Percentiles rank a stretch among this genome's conserved stretches.
These are phyloP conservation scores for Protaetia brevitarsis DNA, from an alignment of 1,140 invertebrate species.

Conservation along the genomic window DNA sequence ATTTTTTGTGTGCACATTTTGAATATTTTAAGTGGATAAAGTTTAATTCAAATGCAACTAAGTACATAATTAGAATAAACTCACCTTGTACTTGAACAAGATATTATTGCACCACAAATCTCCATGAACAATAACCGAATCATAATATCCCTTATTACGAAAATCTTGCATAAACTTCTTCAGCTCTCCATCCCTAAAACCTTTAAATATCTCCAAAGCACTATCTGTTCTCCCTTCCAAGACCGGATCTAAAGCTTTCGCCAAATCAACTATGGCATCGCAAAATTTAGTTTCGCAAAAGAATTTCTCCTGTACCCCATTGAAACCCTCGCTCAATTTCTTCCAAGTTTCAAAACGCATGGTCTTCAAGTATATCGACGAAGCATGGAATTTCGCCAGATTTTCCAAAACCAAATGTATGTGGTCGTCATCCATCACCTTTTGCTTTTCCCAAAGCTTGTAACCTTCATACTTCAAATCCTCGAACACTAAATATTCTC, in stretches of 20 bases:
- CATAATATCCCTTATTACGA: background rate
- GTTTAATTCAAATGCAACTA: no score
- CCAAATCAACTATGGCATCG: background rate
- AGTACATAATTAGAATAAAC: no score
- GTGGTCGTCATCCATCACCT: background rate
- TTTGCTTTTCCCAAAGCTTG: background rate
- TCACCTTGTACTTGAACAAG: background rate
- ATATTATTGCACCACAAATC: background rate
- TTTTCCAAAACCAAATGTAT: background rate
- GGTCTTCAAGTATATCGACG: background rate
- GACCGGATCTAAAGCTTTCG: background rate
- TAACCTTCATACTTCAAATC: background rate
- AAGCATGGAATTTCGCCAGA: background rate
- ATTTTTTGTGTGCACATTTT: no score
- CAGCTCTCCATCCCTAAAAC: background rate
- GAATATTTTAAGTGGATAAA: no score
- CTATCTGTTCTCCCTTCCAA: background rate
- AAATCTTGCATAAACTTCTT: background rate
- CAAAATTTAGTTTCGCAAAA: background rate
- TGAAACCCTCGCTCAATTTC: background rate
- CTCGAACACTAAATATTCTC: background rate
- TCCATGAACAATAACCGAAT: background rate
- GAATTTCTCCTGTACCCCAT: background rate
- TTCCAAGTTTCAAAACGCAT: background rate
- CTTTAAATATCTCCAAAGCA: background rate